These are phyloP conservation scores for Thaumetopoea pityocampa DNA, from an alignment of 1,140 invertebrate species.

Conservation along the genomic window DNA sequence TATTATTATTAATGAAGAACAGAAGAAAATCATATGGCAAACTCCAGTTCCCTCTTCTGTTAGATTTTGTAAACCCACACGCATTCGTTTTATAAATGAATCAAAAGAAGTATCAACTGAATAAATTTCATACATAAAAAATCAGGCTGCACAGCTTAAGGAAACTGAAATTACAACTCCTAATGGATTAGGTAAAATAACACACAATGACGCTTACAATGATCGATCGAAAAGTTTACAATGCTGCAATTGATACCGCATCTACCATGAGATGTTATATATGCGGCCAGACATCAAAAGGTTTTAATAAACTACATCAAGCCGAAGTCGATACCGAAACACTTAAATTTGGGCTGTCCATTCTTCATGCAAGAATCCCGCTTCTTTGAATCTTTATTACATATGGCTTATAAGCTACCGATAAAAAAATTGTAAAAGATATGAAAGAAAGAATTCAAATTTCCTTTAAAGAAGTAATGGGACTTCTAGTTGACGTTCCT, in stretches of 20 bases:
- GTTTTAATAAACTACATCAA: neutral
- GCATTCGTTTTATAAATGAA: slow-evolving; percentile 31
- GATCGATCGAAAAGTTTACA: neutral
- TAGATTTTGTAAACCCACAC: slow-evolving; percentile 18
- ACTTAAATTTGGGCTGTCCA: neutral
- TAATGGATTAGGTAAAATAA: neutral
- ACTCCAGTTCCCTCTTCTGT: slow-evolving; percentile 28
- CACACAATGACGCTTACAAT: neutral
- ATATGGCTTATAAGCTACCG: neutral
- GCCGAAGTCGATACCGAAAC: neutral
- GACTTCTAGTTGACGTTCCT: slow-evolving; percentile 43
- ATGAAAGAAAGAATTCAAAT: slow-evolving; percentile 27
- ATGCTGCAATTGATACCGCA: neutral
- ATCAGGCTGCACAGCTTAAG: neutral
- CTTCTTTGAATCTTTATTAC: neutral
- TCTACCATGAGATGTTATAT: slow-evolving; percentile 6
- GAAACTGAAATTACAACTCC: neutral
- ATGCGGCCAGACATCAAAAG: slow-evolving; percentile 1
- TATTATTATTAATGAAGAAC: slow-evolving; percentile 1
- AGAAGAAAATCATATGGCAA: slow-evolving; percentile 29
- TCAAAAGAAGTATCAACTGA: slow-evolving; percentile 26
- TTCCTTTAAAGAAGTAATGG: slow-evolving; percentile 33
- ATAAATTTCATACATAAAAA: slow-evolving; percentile 30
- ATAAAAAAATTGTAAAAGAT: slow-evolving; percentile 8
- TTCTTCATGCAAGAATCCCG: no score